These are phyloP conservation scores for Meiosimyza platycephala DNA, from an alignment of 2,888 invertebrate genomes.

Conservation along the genomic window DNA sequence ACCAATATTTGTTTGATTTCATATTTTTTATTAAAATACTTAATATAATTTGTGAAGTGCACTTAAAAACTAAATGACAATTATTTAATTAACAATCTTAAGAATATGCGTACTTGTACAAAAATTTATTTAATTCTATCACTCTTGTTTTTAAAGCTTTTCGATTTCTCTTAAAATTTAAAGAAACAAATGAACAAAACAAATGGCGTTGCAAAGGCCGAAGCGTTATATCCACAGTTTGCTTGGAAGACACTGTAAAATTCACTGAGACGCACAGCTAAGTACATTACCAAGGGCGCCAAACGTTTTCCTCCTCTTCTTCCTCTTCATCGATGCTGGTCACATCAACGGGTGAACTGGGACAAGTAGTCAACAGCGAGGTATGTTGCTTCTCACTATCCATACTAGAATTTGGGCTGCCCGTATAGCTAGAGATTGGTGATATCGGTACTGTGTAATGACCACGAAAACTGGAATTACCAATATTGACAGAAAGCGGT, in stretches of 20 bases:
- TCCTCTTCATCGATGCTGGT: constrained; percentile 45
- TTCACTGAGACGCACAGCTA: constrained; percentile 24
- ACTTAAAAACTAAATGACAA: constrained; percentile 40
- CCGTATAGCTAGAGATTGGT: constrained; percentile 63
- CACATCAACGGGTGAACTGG: constrained; percentile 54
- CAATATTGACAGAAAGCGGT: constrained; percentile 61
- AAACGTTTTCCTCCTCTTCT: constrained; percentile 57
- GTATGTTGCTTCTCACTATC: constrained; percentile 47
- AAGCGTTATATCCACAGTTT: constrained; percentile 5
- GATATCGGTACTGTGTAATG: constrained; percentile 64
- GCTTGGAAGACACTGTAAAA: constrained; percentile 35
- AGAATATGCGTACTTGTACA: constrained; percentile 1
- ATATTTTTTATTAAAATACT: not conserved
- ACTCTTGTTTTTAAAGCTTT: constrained; percentile 44
- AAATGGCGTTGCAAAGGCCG: not conserved
- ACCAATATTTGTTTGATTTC: too few relatives aligned
- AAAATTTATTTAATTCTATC: constrained; percentile 30
- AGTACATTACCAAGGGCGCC: constrained; percentile 63
- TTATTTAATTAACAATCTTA: constrained; percentile 28
- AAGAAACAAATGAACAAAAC: constrained; percentile 5
- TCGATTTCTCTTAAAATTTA: constrained; percentile 31
- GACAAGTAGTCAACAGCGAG: constrained; percentile 57
- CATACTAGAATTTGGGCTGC: constrained; percentile 61
- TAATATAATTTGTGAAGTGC: not conserved
- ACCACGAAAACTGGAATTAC: constrained; percentile 46